Base-by-base conservation (phyloP, 2,797 vertebrate genomes). In the Synaphobranchus kaupii region DNA sequence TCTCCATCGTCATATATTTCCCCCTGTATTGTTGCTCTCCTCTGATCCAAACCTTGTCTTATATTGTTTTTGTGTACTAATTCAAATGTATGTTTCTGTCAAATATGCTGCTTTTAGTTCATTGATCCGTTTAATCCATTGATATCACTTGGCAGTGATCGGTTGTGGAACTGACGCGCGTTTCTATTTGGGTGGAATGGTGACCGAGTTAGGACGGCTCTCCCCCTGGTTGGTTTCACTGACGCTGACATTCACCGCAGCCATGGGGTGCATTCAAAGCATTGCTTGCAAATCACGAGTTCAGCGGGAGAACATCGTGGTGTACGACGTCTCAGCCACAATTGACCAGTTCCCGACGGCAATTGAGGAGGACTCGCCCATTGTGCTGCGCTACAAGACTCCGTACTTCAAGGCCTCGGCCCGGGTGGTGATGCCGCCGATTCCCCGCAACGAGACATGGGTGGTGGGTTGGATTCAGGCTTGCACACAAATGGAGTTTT, bases 391-490 rank as follows among this genome's bases (percentile, higher is more conserved):
- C 10, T 99, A 99, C 96, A 98, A 97, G 95, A 99, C 98, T 87
- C 98, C 98, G 85, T 99, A 99, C 92, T 99, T 99, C 95, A 98
- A 98, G 95, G 98, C 98, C 83, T 98, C 98, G 44, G 98, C 98
- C 85, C 95, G 97, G 87, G 96, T 99, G 90, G 96, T 97, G 91
- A 98, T 99, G 98, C 98, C 98, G 83, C 97, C 98, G 52, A 96
- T 99, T 88, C 96, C 98, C 88, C 97, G 98, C 89, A 97, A 97
- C 60, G 98, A 99, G 95, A 98, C 97, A 84, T 99, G 98, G 98
- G 97, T 99, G 93, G 98, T 99, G 91, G 98, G 98, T 91, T 99
- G 98, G 98, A 99, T 99, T 93, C 98, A 99, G 95, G 98, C 98
- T 90, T 99, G 98, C 96, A 99, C 98, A 91, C 98, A 99, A 94